phyloP scores from a whole-genome alignment of 2,797 vertebrate genomes.

The Picus viridis region DNA sequence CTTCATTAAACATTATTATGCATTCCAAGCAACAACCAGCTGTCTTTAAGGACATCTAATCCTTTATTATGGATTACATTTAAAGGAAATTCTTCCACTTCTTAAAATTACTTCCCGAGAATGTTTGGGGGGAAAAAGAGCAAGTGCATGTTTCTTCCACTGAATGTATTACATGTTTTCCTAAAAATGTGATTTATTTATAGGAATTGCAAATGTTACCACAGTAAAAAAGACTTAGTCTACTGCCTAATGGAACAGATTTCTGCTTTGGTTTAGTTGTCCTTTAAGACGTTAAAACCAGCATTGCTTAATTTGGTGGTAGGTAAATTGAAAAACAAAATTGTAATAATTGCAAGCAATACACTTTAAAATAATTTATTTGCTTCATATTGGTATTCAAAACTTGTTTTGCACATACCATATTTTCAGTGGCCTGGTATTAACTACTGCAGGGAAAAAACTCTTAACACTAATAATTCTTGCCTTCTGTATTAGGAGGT shows the following conservation, averaged over 20 bases:
- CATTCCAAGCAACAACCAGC: slow-evolving; percentile 82
- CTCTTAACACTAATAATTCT: slow-evolving; percentile 71
- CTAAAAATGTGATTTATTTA: slow-evolving; percentile 61
- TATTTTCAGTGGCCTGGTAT: slow-evolving; percentile 74
- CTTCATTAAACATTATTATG: slow-evolving; percentile 88
- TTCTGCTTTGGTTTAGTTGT: slow-evolving; percentile 76
- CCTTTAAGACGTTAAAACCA: slow-evolving; percentile 78
- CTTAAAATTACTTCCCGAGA: slow-evolving; percentile 58
- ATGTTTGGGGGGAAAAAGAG: slow-evolving; percentile 69
- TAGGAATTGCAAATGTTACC: slow-evolving; percentile 59
- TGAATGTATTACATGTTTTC: slow-evolving; percentile 55
- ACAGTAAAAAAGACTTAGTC: slow-evolving; percentile 36
- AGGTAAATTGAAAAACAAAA: slow-evolving; percentile 59
- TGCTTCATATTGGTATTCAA: slow-evolving; percentile 53
- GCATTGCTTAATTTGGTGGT: slow-evolving; percentile 74
- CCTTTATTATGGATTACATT: slow-evolving; percentile 79
- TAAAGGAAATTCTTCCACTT: slow-evolving; percentile 74
- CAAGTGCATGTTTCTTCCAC: slow-evolving; percentile 69
- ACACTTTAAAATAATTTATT: slow-evolving; percentile 70
- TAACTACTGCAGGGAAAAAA: slow-evolving; percentile 70
- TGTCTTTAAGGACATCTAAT: slow-evolving; percentile 92
- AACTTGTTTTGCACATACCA: slow-evolving; percentile 63
- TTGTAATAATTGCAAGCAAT: slow-evolving; percentile 59
- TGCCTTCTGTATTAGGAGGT: slow-evolving; percentile 59
- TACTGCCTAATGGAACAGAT: slow-evolving; percentile 50